Percentiles rank a stretch among this genome's conserved stretches.
Evolutionary conservation across 2,888 invertebrate species (phyloP).

Genomic region (Tanytarsus gracilentus): DNA sequence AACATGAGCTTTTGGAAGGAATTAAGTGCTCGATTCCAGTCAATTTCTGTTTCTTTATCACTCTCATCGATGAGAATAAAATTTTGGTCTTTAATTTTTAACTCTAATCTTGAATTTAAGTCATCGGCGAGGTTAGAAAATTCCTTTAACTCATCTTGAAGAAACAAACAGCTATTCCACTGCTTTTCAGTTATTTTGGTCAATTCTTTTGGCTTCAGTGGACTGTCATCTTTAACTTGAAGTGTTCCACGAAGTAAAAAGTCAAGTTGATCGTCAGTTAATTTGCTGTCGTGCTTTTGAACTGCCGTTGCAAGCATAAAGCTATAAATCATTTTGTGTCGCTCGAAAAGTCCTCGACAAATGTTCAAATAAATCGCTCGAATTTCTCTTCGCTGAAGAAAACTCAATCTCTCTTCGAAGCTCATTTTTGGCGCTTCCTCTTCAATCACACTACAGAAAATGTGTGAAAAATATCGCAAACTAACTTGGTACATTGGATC

Average conservation of each 20-base stretch:
- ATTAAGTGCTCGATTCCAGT: slow-evolving; percentile 58
- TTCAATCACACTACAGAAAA: slow-evolving; percentile 74
- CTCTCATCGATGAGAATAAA: neutral
- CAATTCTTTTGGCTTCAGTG: slow-evolving; percentile 49
- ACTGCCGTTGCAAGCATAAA: slow-evolving; percentile 74
- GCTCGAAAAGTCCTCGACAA: slow-evolving; percentile 82
- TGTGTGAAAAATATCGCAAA: slow-evolving; percentile 71
- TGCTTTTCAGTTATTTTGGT: slow-evolving; percentile 50
- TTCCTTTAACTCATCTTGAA: slow-evolving; percentile 49
- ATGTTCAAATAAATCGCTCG: slow-evolving; percentile 76
- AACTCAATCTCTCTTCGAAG: slow-evolving; percentile 57
- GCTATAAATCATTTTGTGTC: slow-evolving; percentile 73
- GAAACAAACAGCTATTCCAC: slow-evolving; percentile 60
- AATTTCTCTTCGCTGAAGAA: slow-evolving; percentile 67
- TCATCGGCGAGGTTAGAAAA: slow-evolving; percentile 51
- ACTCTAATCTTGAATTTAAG: slow-evolving; percentile 47
- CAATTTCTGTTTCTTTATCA: slow-evolving; percentile 33
- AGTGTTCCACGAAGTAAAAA: slow-evolving; percentile 69
- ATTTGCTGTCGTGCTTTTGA: slow-evolving; percentile 52
- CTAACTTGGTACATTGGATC: slow-evolving; percentile 97
- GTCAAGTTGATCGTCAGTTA: slow-evolving; percentile 60
- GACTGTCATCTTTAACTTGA: slow-evolving; percentile 47
- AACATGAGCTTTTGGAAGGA: slow-evolving; percentile 75
- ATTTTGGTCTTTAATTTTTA: slow-evolving; percentile 51
- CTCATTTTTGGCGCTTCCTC: slow-evolving; percentile 59